Evolutionary conservation across 1,140 invertebrate species (phyloP), one percentile per base, ranked within the genome.

Genomic region (Agrypnia vestita): DNA sequence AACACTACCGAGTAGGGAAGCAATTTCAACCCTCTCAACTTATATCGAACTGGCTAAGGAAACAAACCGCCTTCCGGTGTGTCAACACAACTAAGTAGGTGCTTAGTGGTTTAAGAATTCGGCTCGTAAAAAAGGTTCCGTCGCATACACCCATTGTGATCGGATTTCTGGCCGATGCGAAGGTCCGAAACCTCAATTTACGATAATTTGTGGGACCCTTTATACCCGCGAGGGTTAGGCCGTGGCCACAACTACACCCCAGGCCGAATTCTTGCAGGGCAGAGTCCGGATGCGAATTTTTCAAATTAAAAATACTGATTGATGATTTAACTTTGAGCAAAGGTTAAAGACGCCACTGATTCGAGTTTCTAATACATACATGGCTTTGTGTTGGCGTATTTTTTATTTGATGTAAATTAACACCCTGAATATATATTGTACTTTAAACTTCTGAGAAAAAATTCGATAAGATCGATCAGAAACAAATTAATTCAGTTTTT

Each of bases 181-280:
- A 64, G 61, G 61, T 64, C 35, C 9, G 19, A 43, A 43, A 35
- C 61, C 61, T 59, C 61, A 64, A 11, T 64, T 64, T 64, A 64
- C 61, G 61, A 64, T 64, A 64, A 64, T 64, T 25, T 64, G 61
- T 7, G 21, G 21, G 61, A 17, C 35, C 19, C 61, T 64, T 64
- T 64, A 35, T 64, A 9, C 35, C 55, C 35, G 19, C 25, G 0
- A 43, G 61, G 61, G 21, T 64, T 44, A 35, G 19, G 25, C 61
- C 61, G 19, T 43, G 13, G 53, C 53, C 53, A 17, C 19, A 35
- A 56, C 53, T n/a, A 19, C 12, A 3, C 9, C 53, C 53, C 53
- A 12, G 6, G 9, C 59, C 59, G 4, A 62, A 62, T 25, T 62
- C 59, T 12, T 62, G 19, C 17, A 3, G 25, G 61, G n/a, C 61